These are phyloP conservation scores for Stegastes partitus DNA, from an alignment of 2,113 vertebrate genomes.

Conservation along the genomic window DNA sequence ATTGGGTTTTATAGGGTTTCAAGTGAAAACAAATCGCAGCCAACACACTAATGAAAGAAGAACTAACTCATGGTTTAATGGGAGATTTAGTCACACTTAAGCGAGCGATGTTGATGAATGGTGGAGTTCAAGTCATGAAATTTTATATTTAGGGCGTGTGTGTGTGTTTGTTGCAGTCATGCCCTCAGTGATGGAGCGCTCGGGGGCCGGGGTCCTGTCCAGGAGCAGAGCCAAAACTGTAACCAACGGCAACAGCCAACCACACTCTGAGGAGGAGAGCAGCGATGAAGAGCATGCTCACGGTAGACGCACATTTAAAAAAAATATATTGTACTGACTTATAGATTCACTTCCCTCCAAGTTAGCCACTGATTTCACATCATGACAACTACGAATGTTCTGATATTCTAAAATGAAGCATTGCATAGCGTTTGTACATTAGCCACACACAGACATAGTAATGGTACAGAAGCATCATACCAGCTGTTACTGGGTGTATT, in stretches of 20 bases:
- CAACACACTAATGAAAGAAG: neutral
- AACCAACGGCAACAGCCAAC: conserved; percentile 86
- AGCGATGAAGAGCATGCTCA: conserved; percentile 80
- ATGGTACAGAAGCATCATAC: neutral
- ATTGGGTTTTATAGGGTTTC: conserved; percentile 41
- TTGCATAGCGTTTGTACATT: neutral
- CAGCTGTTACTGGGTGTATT: conserved; percentile 47
- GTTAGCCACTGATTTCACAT: neutral
- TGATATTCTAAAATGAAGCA: neutral
- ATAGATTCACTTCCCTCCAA: neutral
- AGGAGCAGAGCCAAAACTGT: conserved; percentile 91
- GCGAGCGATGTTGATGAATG: neutral
- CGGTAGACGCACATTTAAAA: conserved; percentile 48
- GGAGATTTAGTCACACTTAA: neutral
- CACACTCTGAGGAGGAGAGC: conserved; percentile 81
- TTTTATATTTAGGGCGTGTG: neutral
- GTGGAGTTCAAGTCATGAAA: neutral
- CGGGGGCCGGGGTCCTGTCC: conserved; percentile 90
- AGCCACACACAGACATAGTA: neutral
- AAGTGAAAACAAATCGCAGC: conserved; percentile 11
- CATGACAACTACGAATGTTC: neutral
- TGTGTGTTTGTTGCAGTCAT: conserved; percentile 77
- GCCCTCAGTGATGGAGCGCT: conserved; percentile 93
- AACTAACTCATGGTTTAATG: neutral
- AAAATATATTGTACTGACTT: neutral